A percentile compares a stretch with the other conserved stretches of the same genome.
Conservation (phyloP, 2,888 invertebrate genomes). For the Drosophila setosimentum region DNA sequence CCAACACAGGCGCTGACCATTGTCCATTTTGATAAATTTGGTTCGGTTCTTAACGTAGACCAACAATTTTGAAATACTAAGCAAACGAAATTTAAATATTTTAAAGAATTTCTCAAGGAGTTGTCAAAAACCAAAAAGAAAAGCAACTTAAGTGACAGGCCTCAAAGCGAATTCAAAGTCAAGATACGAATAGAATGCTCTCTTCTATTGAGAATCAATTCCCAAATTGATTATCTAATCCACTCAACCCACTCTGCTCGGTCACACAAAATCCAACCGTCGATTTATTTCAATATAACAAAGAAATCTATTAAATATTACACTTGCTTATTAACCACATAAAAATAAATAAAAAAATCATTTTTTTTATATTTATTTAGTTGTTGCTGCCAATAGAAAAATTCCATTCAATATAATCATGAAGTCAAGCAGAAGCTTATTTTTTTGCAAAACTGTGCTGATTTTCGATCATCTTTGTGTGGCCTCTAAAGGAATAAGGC, state of each 20-base stretch:
- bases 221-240: not conserved
- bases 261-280: not conserved
- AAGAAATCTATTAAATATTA: not conserved
- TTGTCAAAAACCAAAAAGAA: not conserved
- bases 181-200: not conserved
- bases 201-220: not conserved
- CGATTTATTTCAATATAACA: too few species aligned
- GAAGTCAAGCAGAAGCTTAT: not conserved
- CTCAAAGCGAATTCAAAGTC: constrained; percentile 5
- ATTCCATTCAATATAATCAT: not conserved
- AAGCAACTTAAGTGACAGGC: constrained; percentile 1
- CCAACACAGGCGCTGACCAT: constrained; percentile 61
- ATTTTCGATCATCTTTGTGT: not conserved
- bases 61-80: not conserved
- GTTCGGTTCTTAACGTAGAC: not conserved
- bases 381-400: not conserved
- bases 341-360: not conserved
- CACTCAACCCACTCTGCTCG: not conserved
- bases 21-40: not conserved
- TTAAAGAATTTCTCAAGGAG: constrained; percentile 7
- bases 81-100: not conserved
- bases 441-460: not conserved
- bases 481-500: not conserved
- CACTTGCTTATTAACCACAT: too few species aligned
- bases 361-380: too few species aligned